Base-by-base conservation (phyloP, 2,888 invertebrate species). In the Tetragonisca angustula region DNA sequence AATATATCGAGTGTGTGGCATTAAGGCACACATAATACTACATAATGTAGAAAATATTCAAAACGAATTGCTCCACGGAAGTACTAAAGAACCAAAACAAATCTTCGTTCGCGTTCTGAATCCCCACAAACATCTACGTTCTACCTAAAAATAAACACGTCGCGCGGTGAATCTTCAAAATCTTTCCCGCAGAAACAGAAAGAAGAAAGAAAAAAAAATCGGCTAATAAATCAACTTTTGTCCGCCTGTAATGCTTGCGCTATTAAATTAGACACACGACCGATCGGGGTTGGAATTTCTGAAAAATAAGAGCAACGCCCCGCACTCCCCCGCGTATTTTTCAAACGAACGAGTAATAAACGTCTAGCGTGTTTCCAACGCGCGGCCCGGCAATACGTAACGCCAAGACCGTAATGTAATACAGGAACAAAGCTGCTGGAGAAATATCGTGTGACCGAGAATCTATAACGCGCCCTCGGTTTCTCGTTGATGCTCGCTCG, bases 381-480 rank as follows among this genome's bases (percentile, higher is more conserved):
- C 32, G 21, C 56, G n/a, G n/a, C 72, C 67, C 75, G 72, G 85
- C 85, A 86, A 87, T 88, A 86, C 83, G 73, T 88, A 88, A 89
- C 83, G 85, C 64, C 74, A 27, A 43, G 74, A 56, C 71, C 74
- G 92, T 91, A 91, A 93, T 88, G 89, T 87, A 91, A 92, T 92
- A 91, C 91, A 90, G 88, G 89, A 91, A 92, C 91, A 91, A 92
- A 91, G 90, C 91, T 89, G 87, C 85, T 64, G 77, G 88, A 90
- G 91, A 91, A 90, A 92, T 92, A 92, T 92, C 91, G 90, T 91
- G 91, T 92, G 89, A 91, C 92, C 89, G 74, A 74, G 74, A 90
- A 91, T 91, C 88, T 91, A 90, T 92, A 91, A 92, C 27, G 43
- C 49, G 24, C 50, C 13, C 43, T 43, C 90, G 91, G 89, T 91